Base-by-base conservation (phyloP, 1,140 invertebrate genomes). In the Bombus difficillimus region DNA sequence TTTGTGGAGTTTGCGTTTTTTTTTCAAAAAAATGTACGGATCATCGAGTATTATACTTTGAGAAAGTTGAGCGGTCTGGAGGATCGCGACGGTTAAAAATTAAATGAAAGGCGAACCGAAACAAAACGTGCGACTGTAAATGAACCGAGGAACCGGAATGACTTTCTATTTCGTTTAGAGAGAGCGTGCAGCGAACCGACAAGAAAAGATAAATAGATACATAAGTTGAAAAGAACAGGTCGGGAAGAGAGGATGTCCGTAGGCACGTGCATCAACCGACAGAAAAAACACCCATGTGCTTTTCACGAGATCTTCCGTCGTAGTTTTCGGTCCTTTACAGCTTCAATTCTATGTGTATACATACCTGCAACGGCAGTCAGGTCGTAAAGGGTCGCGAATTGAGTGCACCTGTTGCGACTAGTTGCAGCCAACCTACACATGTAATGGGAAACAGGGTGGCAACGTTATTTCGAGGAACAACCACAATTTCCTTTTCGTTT, bases 321-420 rank as follows among this genome's bases (percentile, higher is more conserved):
- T 66, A 85, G 53, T 72, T 85, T 80, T 80, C 57, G 68, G 68
- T 80, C 12, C 9, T 80, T 62, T 25, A 2, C 37, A 47, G n/a
- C 39, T 22, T 1, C 71, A n/a, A 47, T 32, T 12, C 37, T 39
- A 28, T 37, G n/a, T 73, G 34, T 59, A 62, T 81, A 80, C 77
- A 62, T 81, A 80, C 68, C 83, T 73, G 83, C 64, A 47, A 57
- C 68, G 43, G 47, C n/a, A 84, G 53, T 32, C 86, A 81, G 82
- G 75, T 88, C 83, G 89, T 85, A 84, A 88, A 90, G 81, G 86
- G 86, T 85, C 86, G 81, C 89, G 84, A 90, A 90, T 90, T 76
- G 86, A 90, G 86, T 90, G 81, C 89, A 90, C 89, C 89, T 90
- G 89, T 90, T 90, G 89, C 89, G 72, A 90, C 80, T 76, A 79